Base-by-base conservation (phyloP, 1,140 invertebrate genomes). In the Sinonovacula constricta region DNA sequence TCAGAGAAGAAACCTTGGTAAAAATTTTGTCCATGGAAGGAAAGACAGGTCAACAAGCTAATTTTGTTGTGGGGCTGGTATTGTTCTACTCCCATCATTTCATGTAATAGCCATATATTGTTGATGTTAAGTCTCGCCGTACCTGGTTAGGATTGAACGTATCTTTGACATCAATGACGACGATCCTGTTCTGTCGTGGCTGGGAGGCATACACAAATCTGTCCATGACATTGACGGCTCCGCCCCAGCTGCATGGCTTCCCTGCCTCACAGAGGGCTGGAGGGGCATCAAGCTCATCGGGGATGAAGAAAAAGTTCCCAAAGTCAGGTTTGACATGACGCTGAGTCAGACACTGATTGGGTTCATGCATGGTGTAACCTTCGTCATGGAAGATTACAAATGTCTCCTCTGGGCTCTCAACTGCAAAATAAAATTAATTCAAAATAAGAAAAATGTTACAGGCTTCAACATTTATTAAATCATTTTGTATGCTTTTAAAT, bases 321-420 rank as follows among this genome's bases (percentile, higher is more conserved):
- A 87, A 88, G 54, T 87, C 84, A 12, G 93, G 93, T 86, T 93
- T 93, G 69, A 96, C 95, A 83, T 94, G 93, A 88, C 95, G 94
- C 83, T 94, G 93, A 2, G 95, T 92, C 18, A 94, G 92, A 87
- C 95, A 96, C 54, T 94, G 92, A n/a, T 93, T 93, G 2, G 95
- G 94, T 66, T 95, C 94, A 89, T 95, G 95, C 2, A 95, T 93
- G 1, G 94, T 94, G 81, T 95, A 94, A 12, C 95, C 95, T 92
- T 93, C 93, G 82, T 95, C 94, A 89, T 96, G 95, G 87, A 96
- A 95, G 3, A 95, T 94, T 80, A 95, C 94, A 86, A 95, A 95
- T 76, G 94, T 92, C 28, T 88, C 88, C 39, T 84, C 54, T n/a
- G 26, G 22, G 18, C n/a, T n/a, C n/a, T n/a, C n/a, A n/a, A n/a